phyloP scores from a whole-genome alignment of 1,140 invertebrate genomes.

The Caenorhabditis briggsae region DNA sequence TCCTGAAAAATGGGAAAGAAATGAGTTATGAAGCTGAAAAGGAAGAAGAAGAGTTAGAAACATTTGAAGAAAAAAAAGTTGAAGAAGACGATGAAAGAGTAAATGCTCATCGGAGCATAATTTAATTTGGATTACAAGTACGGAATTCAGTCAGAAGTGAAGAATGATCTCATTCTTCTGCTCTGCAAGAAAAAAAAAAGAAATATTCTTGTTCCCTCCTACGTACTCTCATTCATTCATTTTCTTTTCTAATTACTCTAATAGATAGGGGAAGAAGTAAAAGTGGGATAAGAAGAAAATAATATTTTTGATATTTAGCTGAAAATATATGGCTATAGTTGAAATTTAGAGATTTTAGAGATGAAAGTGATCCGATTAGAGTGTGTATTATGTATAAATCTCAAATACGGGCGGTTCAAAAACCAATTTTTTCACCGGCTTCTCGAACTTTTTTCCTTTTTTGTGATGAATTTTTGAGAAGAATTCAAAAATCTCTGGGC shows the following conservation, averaged over 20 bases:
- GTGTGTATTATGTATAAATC: not conserved
- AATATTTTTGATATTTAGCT: not conserved
- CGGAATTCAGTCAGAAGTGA: conserved; percentile 2
- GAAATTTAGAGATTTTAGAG: not conserved
- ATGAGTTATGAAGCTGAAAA: not conserved
- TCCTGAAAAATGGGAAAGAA: not conserved
- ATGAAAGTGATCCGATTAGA: conserved; percentile 7
- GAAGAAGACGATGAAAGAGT: not conserved
- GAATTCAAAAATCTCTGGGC: too few relatives aligned
- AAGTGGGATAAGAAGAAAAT: not conserved
- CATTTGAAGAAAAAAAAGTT: not conserved
- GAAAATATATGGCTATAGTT: not conserved
- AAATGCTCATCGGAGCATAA: conserved; percentile 44
- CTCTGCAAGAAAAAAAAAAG: not conserved
- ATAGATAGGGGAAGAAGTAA: not conserved
- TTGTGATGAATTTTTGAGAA: not conserved
- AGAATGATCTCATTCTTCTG: conserved; percentile 9
- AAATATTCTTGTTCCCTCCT: too few relatives aligned
- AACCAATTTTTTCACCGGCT: not conserved
- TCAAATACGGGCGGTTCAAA: not conserved
- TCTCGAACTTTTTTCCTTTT: not conserved
- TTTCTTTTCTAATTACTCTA: not conserved
- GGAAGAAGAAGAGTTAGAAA: not conserved
- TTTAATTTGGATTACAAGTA: conserved; percentile 8
- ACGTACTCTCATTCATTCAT: not conserved